These are phyloP conservation scores for Mallotus villosus DNA, from an alignment of 2,797 vertebrate species.

Conservation along the genomic window DNA sequence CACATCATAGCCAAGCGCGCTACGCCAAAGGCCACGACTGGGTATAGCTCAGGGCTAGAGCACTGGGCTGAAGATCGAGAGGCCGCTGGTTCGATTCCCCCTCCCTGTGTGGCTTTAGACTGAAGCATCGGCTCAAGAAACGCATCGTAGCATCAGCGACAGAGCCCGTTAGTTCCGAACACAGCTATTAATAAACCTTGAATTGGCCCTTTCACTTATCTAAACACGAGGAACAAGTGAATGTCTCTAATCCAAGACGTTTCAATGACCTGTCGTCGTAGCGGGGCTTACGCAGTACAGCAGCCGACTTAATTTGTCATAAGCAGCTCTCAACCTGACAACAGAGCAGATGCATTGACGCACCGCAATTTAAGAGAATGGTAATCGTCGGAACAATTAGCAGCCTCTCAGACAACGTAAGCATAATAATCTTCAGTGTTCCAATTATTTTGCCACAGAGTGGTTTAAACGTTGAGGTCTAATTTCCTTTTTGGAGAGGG, in stretches of 20 bases:
- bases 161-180: constrained; percentile 5
- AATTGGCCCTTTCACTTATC: constrained; percentile 43
- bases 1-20: too few relatives aligned
- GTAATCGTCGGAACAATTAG: constrained; percentile 57
- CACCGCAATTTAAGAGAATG: constrained; percentile 44
- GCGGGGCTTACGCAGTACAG: constrained; percentile 23
- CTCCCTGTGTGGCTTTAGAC: neutral
- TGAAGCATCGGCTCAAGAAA: neutral
- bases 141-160: too few relatives aligned
- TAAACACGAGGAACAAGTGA: constrained; percentile 38
- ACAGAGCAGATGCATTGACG: constrained; percentile 51
- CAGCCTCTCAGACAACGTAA: constrained; percentile 54
- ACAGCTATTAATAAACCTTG: constrained; percentile 36
- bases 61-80: too few relatives aligned
- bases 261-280: constrained; percentile 34
- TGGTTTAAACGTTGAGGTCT: constrained; percentile 33
- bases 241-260: constrained; percentile 36
- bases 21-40: neutral
- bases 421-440: constrained; percentile 45
- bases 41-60: too few relatives aligned
- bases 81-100: neutral
- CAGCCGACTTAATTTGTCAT: constrained; percentile 30
- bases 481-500: constrained; percentile 24
- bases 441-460: constrained; percentile 55
- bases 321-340: constrained; percentile 35